Base-by-base conservation (phyloP, 2,888 invertebrate genomes). In the Exephanes ischioxanthus region DNA sequence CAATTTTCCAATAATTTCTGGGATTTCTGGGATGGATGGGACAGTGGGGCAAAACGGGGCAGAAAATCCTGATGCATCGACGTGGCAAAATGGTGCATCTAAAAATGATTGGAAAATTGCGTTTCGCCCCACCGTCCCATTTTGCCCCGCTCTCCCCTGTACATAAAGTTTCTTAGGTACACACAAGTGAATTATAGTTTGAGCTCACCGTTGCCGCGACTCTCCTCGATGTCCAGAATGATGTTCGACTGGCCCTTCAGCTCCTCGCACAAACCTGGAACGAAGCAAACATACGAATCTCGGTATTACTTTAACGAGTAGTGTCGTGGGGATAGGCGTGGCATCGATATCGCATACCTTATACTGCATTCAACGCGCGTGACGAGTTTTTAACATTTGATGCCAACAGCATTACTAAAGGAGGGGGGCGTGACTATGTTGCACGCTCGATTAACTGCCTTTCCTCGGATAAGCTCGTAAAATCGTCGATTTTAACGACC, bases 151-250 rank as follows among this genome's bases (percentile, higher is more conserved):
- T 45, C 14, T 45, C 45, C 14, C 45, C 45, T 3, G 3, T 14
- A 45, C 45, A 14, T 14, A 14, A 2, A 14, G 14, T 26, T 58
- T 14, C 3, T 58, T 26, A 22, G 58, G 22, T 58, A 26, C 4
- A 14, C 14, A 22, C 2, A 19, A 19, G 55, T 22, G 55, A 55
- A 55, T 3, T 22, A 67, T 51, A 75, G 58, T 33, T 16, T 41
- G 48, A 75, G 97, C 97, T 97, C 95, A 98, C 98, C 97, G 91
- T 96, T 95, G 89, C 97, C 97, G 94, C 97, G 95, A 94, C 98
- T 98, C 94, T 98, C 98, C 94, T 98, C 97, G 89, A 98, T 98
- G 93, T 98, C 98, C 89, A 98, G 95, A 91, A 98, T 98, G 88
- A 98, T 98, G 93, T 97, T 98, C 51, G 97, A 97, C 92, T 97